Conservation (phyloP, 2,113 vertebrate genomes). For the Elephantulus edwardii region DNA sequence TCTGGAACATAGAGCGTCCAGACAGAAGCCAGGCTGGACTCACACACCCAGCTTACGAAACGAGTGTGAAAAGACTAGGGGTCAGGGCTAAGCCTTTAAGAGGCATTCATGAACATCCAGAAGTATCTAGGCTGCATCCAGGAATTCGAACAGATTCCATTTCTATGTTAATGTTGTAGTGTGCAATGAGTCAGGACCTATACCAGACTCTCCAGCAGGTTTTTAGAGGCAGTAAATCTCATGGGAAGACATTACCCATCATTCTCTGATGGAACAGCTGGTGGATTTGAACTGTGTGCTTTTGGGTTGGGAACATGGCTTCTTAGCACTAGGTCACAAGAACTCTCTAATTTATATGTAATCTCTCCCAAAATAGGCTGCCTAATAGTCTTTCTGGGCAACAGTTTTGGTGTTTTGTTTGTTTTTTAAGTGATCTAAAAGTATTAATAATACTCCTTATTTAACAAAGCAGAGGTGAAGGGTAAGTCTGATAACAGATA, state of each 20-base stretch:
- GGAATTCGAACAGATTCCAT: neutral
- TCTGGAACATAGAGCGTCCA: neutral
- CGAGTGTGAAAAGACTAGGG: neutral
- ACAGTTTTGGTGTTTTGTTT: neutral
- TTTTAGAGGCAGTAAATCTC: no score
- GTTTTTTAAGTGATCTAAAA: neutral
- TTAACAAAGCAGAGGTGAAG: neutral
- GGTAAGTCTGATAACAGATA: neutral
- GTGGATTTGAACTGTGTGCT: no score
- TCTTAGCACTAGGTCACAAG: no score
- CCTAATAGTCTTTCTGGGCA: neutral
- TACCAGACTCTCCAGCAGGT: no score
- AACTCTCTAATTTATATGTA: neutral
- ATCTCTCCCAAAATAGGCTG: neutral
- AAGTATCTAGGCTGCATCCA: neutral
- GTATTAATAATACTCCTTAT: neutral
- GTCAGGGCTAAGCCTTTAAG: neutral
- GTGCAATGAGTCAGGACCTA: no score
- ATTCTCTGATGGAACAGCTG: no score
- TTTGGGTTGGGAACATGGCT: no score
- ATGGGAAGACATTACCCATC: no score
- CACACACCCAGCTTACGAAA: accelerated
- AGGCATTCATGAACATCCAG: neutral
- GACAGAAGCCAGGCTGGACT: neutral
- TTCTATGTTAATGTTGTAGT: no score